phyloP scores from a whole-genome alignment of 2,113 vertebrate species.

The Catharus fuscescens region DNA sequence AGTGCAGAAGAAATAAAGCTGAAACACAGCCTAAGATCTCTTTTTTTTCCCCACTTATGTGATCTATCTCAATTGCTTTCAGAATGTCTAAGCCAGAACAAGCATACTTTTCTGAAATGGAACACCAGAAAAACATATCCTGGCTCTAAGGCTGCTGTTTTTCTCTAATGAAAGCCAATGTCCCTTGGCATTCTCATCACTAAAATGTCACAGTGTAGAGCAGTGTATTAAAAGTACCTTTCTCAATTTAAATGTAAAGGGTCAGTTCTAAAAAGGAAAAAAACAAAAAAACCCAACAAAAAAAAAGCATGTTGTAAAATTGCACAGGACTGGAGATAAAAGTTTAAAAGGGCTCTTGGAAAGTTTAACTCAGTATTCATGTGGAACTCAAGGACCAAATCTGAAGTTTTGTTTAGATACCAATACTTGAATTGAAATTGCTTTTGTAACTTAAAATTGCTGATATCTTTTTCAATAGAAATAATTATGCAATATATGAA shows the following conservation, averaged over 20 bases:
- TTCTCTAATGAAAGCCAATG: constrained; percentile 7
- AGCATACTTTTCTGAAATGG: not conserved
- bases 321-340: not conserved
- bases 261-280: not conserved
- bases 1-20: not conserved
- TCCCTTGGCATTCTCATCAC: not conserved
- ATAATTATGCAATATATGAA: not conserved
- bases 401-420: not conserved
- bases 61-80: not conserved
- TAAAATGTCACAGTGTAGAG: not conserved
- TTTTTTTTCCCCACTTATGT: not conserved
- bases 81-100: not conserved
- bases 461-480: not conserved
- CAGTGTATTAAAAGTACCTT: not conserved
- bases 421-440: not conserved
- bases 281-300: too few relatives aligned
- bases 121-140: not conserved
- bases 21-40: not conserved
- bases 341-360: not conserved
- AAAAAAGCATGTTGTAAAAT: not conserved
- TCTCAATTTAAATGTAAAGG: not conserved
- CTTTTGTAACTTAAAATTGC: not conserved
- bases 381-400: not conserved
- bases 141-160: not conserved
- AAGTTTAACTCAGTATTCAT: not conserved